Conservation (phyloP, 2,113 vertebrate genomes). For the Ophiodon elongatus region DNA sequence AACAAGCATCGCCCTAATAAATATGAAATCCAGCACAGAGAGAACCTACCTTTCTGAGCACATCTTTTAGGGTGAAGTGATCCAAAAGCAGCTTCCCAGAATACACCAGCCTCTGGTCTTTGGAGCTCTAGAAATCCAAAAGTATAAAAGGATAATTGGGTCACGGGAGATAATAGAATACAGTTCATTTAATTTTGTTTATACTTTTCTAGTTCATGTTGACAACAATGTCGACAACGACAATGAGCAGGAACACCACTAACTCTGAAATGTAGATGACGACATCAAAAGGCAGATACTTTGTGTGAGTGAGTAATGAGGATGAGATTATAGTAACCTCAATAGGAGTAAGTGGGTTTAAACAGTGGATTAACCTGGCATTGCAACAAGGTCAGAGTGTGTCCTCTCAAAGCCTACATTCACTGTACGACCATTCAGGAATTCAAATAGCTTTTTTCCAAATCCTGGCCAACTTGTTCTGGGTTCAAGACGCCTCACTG, state of each 20-base stretch:
- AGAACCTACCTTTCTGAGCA: slow-evolving; percentile 93
- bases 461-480: not conserved
- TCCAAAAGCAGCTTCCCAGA: slow-evolving; percentile 96
- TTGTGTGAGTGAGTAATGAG: slow-evolving; percentile 34
- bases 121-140: slow-evolving; percentile 88
- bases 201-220: not conserved
- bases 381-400: slow-evolving; percentile 52
- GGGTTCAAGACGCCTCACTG: not conserved
- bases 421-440: slow-evolving; percentile 39
- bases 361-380: slow-evolving; percentile 59
- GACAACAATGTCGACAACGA: not conserved
- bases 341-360: slow-evolving; percentile 63
- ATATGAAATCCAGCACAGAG: not conserved
- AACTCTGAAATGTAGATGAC: not conserved
- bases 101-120: slow-evolving; percentile 97
- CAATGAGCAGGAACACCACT: not conserved
- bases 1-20: not conserved
- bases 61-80: slow-evolving; percentile 94
- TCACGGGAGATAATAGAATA: slow-evolving; percentile 20
- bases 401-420: slow-evolving; percentile 47
- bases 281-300: slow-evolving; percentile 32
- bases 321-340: slow-evolving; percentile 56
- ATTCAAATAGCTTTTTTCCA: not conserved
- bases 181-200: not conserved
- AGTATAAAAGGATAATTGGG: slow-evolving; percentile 15